Evolutionary conservation across 2,113 vertebrate species (phyloP).

Genomic region (Passer montanus): DNA sequence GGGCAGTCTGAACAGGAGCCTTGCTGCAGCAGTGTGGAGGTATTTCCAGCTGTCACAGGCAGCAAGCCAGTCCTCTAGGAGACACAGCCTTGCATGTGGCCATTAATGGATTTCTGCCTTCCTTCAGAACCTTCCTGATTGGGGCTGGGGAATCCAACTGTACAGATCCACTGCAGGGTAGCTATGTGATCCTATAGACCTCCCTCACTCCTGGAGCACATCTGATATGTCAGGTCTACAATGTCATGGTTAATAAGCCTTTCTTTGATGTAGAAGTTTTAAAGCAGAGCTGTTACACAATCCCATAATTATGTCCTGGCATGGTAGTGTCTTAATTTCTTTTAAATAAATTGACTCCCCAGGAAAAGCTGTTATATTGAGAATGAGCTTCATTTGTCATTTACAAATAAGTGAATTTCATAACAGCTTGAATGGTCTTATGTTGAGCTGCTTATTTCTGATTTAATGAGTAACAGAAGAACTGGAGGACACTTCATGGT

Average conservation of each 20-base stretch:
- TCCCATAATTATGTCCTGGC: neutral
- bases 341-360: conserved; percentile 21
- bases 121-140: neutral
- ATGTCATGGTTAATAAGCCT: neutral
- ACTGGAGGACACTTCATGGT: neutral
- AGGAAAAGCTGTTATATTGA: conserved; percentile 11
- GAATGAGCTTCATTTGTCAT: neutral
- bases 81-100: neutral
- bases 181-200: fast-evolving
- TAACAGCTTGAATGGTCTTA: conserved; percentile 37
- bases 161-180: neutral
- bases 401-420: conserved; percentile 8
- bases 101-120: neutral
- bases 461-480: conserved; percentile 40
- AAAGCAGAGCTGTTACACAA: neutral
- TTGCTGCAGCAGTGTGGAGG: neutral
- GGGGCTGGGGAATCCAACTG: neutral
- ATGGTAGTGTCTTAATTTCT: neutral
- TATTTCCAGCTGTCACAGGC: neutral
- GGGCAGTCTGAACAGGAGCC: neutral
- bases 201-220: neutral
- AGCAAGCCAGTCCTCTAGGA: neutral
- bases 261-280: neutral
- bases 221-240: neutral
- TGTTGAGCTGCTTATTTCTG: neutral